phyloP scores from a whole-genome alignment of 2,797 vertebrate species.

The Florisuga fusca region DNA sequence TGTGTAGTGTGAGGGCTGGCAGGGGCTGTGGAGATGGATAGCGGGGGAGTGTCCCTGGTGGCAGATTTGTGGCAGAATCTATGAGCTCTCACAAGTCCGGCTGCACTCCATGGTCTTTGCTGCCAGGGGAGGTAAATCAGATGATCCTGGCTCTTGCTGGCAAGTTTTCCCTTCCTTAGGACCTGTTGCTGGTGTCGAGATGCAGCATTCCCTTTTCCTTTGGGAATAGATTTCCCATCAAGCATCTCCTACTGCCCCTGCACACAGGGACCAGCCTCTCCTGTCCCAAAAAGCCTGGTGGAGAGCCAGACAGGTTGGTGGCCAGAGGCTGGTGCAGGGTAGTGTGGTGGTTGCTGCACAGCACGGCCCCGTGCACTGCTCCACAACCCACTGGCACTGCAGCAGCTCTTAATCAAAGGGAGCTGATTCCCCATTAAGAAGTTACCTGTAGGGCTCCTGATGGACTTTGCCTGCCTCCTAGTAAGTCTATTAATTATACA shows the following conservation, averaged over 20 bases:
- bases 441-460: constrained; percentile 76
- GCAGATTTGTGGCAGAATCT: background rate
- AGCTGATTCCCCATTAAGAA: constrained; percentile 72
- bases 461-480: constrained; percentile 69
- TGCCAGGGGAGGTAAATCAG: constrained; percentile 1
- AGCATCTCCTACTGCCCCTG: background rate
- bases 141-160: background rate
- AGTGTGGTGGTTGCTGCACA: background rate
- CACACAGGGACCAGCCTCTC: background rate
- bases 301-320: background rate
- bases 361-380: background rate
- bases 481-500: constrained; percentile 77
- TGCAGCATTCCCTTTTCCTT: background rate
- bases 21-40: background rate
- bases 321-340: background rate
- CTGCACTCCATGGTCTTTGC: background rate
- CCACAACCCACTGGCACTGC: background rate
- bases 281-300: background rate
- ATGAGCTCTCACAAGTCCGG: background rate
- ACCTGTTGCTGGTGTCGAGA: accelerated
- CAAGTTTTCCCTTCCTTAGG: accelerated
- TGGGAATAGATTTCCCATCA: background rate
- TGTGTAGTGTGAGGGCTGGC: background rate
- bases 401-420: constrained; percentile 64
- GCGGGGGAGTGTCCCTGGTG: background rate